Conservation (phyloP, 2,888 invertebrate genomes). For the Eugnorisma glareosa region DNA sequence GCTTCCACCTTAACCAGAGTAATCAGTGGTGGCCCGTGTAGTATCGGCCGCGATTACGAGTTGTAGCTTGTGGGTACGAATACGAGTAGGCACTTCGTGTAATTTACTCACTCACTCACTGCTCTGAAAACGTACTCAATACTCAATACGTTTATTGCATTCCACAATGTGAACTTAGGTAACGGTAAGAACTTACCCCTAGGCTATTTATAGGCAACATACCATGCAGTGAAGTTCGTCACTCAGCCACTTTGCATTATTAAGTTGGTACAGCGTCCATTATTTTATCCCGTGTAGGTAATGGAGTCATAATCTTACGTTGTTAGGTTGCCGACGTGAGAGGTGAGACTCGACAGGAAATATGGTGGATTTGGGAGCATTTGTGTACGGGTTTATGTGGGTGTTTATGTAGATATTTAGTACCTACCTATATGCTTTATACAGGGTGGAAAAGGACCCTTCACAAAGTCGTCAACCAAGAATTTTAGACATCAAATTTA, state of each 20-base stretch:
- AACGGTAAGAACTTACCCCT: not conserved
- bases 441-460: not conserved
- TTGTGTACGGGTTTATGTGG: not conserved
- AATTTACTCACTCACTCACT: not conserved
- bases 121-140: not conserved
- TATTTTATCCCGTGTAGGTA: slow-evolving; percentile 49
- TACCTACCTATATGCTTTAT: not conserved
- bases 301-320: slow-evolving; percentile 46
- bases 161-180: too few species aligned
- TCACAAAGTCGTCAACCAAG: not conserved
- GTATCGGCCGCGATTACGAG: not conserved
- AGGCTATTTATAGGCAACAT: not conserved
- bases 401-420: not conserved
- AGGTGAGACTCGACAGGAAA: not conserved
- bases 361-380: slow-evolving; percentile 2
- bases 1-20: too few species aligned
- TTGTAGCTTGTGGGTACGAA: not conserved
- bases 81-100: not conserved
- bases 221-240: slow-evolving; percentile 26
- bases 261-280: slow-evolving; percentile 53
- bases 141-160: too few species aligned
- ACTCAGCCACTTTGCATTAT: slow-evolving; percentile 56
- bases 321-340: slow-evolving; percentile 21
- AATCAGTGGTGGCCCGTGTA: too few species aligned
- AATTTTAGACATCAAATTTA: not conserved